Evolutionary conservation across 2,888 invertebrate species (phyloP), one percentile per base, ranked within the genome.

Genomic region (Lottia scabra): DNA sequence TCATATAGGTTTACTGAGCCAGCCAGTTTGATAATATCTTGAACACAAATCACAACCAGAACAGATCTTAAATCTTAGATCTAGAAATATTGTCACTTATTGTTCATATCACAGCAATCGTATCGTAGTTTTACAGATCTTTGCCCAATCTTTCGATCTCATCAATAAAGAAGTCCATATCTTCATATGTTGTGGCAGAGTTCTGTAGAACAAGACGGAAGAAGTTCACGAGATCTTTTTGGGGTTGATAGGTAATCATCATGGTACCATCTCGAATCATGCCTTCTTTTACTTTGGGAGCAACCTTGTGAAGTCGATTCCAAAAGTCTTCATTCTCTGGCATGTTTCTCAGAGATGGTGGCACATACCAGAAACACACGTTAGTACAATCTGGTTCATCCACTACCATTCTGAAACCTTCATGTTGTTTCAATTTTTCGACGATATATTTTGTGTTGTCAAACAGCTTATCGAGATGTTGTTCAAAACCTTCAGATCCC

Each of bases 221-320:
- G 93, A 98, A 99, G 91, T 99, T 99, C 67, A 98, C 98, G 79
- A 96, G 92, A 64, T 96, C 93, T 88, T 97, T 97, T 86, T 97
- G 95, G 0, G 99, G 99, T 89, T 99, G 99, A 90, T 99, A 99
- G 75, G 97, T 97, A 12, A 99, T 96, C 99, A 99, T 99, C 76
- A 98, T 91, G 0, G 96, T 97, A 23, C 99, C 99, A 43, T 94
- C 91, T 88, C 96, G 94, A 98, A 99, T 99, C 99, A 99, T 99
- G 82, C 94, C 93, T 0, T 95, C 95, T 89, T 99, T 99, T 87
- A 99, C 92, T 89, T 94, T 94, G 0, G 98, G 98, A 75, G 97
- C 97, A 78, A 98, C 94, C 75, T 72, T 77, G 65, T 79, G 71
- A 15, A 85, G 72, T 62, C 75, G 65, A 38, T 67, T 64, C 63